phyloP scores from a whole-genome alignment of 2,888 invertebrate genomes.

The Anorthoa munda region DNA sequence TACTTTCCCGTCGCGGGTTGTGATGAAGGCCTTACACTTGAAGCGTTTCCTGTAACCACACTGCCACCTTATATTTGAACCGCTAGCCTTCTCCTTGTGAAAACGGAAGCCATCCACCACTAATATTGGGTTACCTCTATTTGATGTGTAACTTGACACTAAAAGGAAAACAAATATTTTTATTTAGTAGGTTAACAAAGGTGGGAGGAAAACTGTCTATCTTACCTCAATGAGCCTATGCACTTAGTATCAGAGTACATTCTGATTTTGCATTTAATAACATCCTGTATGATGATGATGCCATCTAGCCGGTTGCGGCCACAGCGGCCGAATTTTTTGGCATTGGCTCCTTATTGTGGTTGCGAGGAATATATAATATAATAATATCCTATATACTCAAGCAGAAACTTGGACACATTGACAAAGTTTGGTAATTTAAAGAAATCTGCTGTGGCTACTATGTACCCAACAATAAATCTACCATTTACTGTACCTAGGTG shows the following conservation, averaged over 20 bases:
- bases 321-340: too few species aligned
- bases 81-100: slow-evolving; percentile 66
- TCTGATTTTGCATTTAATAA: neutral
- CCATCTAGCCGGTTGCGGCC: too few species aligned
- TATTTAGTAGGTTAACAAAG: too few species aligned
- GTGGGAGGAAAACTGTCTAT: neutral
- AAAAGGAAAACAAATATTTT: slow-evolving; percentile 13
- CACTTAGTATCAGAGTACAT: neutral
- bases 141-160: slow-evolving; percentile 46
- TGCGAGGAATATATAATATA: too few species aligned
- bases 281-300: neutral
- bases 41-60: slow-evolving; percentile 62
- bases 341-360: too few species aligned
- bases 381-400: too few species aligned
- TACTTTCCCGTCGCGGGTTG: slow-evolving; percentile 60
- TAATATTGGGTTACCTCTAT: slow-evolving; percentile 58
- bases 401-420: too few species aligned
- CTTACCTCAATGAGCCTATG: neutral
- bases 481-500: too few species aligned
- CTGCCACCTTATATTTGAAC: slow-evolving; percentile 66
- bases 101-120: slow-evolving; percentile 70
- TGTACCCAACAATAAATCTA: too few species aligned
- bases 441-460: too few species aligned
- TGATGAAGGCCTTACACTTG: slow-evolving; percentile 69
- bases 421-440: too few species aligned